Base-by-base conservation (phyloP, 92 coral and sea anemone species). In the Epizoanthus scotinus region DNA sequence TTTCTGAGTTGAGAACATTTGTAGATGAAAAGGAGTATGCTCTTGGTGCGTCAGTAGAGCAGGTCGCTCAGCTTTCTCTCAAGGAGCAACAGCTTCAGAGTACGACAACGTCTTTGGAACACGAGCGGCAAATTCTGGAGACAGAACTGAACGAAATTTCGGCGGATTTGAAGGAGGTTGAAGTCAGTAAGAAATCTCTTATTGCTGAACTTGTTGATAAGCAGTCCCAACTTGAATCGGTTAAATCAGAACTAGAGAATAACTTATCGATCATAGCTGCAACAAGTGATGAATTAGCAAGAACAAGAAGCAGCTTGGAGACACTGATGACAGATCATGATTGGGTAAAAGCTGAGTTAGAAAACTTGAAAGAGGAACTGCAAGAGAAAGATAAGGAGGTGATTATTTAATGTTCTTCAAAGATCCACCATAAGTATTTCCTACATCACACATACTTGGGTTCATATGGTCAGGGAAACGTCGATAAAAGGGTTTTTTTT, bases 271-370 rank as follows among this genome's bases (percentile, higher is more conserved):
- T 73, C 3, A 78, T 70, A 75, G 21, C 42, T 10, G 63, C 74
- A 52, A 26, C 55, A 52, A 85, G 74, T 19, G 70, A 57, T 6
- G 90, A 83, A 44, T 66, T 87, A 70, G 44, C 81, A 3, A 55
- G 27, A 10, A 78, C 87, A n/a, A 89, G 79, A 24, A 64, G 22
- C 52, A 63, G 40, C 38, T 77, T 91, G 56, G 78, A 81, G 70
- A 81, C 68, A 47, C 20, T 81, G 72, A 85, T 67, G 78, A 86
- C 82, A 18, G 90, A 87, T 8, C 88, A 91, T 54, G 93, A 91
- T 3, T 88, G 92, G 93, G 82, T 87, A 25, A 83, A 85, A 82
- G 70, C 87, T 58, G 95, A 96, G 73, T 26, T 90, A 20, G 91
- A 86, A 60, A 89, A 84, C 66, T 75, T 86, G 27, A 84, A 87